A percentile compares a stretch with the other conserved stretches of the same genome.
Conservation (phyloP, 2,888 invertebrate species). For the Folsomia candida region DNA sequence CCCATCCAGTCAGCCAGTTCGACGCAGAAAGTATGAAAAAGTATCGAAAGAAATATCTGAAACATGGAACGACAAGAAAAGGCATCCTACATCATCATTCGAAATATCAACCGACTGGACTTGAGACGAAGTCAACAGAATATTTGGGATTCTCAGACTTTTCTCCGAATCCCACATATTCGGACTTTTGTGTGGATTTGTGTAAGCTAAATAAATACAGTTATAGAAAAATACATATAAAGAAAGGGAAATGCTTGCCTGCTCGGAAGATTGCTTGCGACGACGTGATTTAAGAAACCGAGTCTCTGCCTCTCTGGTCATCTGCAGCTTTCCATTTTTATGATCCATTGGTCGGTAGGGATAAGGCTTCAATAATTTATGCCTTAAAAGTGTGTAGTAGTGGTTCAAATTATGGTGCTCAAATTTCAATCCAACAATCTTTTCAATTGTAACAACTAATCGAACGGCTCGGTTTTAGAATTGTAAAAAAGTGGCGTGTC, state of each 20-base stretch:
- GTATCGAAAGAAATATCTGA: not conserved
- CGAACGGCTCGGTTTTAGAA: not conserved
- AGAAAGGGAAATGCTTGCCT: not conserved
- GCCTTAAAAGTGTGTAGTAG: no score
- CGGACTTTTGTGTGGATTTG: no score
- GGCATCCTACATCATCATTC: not conserved
- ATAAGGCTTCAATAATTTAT: no score
- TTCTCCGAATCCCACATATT: not conserved
- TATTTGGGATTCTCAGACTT: slow-evolving; percentile 2
- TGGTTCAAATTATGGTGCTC: no score
- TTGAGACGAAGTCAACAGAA: not conserved
- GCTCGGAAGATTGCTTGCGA: not conserved
- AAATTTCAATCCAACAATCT: no score
- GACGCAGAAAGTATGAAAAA: not conserved
- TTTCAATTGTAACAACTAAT: no score
- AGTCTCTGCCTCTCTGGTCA: no score
- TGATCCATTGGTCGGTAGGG: no score
- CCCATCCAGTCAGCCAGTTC: not conserved
- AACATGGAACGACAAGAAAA: not conserved
- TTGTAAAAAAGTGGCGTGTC: not conserved
- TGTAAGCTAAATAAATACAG: no score
- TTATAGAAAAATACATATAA: no score
- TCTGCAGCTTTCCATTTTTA: no score
- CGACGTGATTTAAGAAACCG: not conserved
- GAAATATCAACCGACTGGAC: not conserved